These are phyloP conservation scores for Tetragonula carbonaria DNA, from an alignment of 2,888 invertebrate genomes.

Conservation along the genomic window DNA sequence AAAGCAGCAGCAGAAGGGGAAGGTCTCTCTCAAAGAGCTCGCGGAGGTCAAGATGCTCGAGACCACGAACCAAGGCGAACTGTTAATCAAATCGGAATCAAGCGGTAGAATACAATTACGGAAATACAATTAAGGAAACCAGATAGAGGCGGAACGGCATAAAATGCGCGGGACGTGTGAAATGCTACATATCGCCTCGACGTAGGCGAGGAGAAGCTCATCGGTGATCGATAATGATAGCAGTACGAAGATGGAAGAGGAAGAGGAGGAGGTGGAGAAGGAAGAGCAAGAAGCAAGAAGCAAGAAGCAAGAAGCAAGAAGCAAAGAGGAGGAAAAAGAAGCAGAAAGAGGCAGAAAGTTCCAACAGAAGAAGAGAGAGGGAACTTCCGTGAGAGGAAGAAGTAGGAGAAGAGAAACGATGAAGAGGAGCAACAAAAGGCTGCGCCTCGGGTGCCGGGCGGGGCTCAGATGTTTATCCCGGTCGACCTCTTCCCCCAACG, in stretches of 20 bases:
- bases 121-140: conserved; percentile 68
- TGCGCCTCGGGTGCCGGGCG: conserved; percentile 83
- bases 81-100: conserved; percentile 34
- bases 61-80: not conserved
- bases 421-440: conserved; percentile 77
- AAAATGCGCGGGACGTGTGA: conserved; percentile 64
- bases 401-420: conserved; percentile 59
- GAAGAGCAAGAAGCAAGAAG: conserved; percentile 13
- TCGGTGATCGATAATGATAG: conserved; percentile 69
- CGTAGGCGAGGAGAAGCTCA: conserved; percentile 46
- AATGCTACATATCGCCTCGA: conserved; percentile 60
- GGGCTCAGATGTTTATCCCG: conserved; percentile 84
- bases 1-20: not conserved
- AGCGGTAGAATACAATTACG: conserved; percentile 33
- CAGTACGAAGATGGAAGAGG: conserved; percentile 18
- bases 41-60: not conserved
- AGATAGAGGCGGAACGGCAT: conserved; percentile 67
- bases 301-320: conserved; percentile 39
- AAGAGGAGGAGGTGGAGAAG: conserved; percentile 11
- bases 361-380: conserved; percentile 31
- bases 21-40: not conserved
- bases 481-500: conserved; percentile 81
- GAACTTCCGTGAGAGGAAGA: conserved; percentile 49
- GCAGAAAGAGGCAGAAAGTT: conserved; percentile 28
- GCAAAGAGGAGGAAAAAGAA: conserved; percentile 45